Conservation (phyloP, 2,888 invertebrate genomes). For the Temnothorax rugatulus region DNA sequence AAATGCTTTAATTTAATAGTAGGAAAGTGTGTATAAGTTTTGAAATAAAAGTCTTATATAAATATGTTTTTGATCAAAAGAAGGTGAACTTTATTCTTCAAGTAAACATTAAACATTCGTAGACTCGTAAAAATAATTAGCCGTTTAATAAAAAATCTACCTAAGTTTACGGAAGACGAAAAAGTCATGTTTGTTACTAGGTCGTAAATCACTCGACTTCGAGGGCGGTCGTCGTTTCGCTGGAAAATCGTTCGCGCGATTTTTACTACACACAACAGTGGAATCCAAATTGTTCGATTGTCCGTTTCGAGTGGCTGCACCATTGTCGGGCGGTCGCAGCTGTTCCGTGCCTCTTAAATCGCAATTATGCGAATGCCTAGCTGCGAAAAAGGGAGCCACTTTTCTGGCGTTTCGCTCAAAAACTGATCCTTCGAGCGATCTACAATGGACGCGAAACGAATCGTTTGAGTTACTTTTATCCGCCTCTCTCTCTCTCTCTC, state of each 20-base stretch:
- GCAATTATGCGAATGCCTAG: slow-evolving; percentile 81
- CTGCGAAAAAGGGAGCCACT: slow-evolving; percentile 65
- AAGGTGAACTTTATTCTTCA: background rate
- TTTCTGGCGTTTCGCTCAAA: slow-evolving; percentile 78
- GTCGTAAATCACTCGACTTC: slow-evolving; percentile 25
- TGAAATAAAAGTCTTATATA: background rate
- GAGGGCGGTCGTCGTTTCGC: slow-evolving; percentile 37
- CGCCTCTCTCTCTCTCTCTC: slow-evolving; percentile 36
- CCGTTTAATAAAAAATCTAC: background rate
- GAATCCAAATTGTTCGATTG: slow-evolving; percentile 84
- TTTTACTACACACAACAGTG: slow-evolving; percentile 70
- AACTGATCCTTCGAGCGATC: slow-evolving; percentile 76
- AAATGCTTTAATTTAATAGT: background rate
- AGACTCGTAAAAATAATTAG: background rate
- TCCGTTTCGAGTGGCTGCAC: slow-evolving; percentile 79
- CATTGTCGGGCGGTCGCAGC: slow-evolving; percentile 78
- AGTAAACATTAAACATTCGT: background rate
- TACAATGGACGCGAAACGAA: slow-evolving; percentile 77
- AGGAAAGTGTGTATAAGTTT: background rate
- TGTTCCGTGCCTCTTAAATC: slow-evolving; percentile 81
- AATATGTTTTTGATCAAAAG: background rate
- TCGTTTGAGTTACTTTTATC: slow-evolving; percentile 69
- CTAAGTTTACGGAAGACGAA: background rate
- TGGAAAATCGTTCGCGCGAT: slow-evolving; percentile 65
- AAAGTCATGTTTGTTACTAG: slow-evolving; percentile 13